A percentile compares a stretch with the other conserved stretches of the same genome.
These are phyloP conservation scores for Phyllopteryx taeniolatus DNA, from an alignment of 2,113 vertebrate species.

Conservation along the genomic window DNA sequence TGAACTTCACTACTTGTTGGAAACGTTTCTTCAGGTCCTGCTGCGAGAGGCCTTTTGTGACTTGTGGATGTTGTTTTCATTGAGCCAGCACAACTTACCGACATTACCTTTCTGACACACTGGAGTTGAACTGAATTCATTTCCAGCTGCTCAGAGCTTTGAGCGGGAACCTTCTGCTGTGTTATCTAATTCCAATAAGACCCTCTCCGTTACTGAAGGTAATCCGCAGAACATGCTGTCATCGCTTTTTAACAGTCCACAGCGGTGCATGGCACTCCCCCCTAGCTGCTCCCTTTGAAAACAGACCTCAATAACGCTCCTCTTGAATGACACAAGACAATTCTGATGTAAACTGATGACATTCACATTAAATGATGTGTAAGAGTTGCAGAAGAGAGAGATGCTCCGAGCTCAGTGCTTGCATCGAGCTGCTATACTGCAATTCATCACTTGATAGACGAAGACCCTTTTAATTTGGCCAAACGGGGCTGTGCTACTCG, in stretches of 20 bases:
- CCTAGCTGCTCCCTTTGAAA: background rate
- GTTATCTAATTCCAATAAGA: slow-evolving; percentile 6
- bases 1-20: background rate
- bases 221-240: slow-evolving; percentile 5
- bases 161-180: slow-evolving; percentile 2
- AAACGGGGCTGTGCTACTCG: slow-evolving; percentile 29
- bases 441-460: slow-evolving; percentile 63
- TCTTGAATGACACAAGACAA: slow-evolving; percentile 11
- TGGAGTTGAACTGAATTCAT: background rate
- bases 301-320: background rate
- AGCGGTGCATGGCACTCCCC: background rate
- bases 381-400: background rate
- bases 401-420: slow-evolving; percentile 30
- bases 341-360: slow-evolving; percentile 5
- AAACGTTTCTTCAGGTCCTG: background rate
- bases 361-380: slow-evolving; percentile 1
- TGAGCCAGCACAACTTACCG: background rate
- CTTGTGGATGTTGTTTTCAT: slow-evolving; percentile 1
- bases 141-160: background rate
- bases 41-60: background rate
- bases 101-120: background rate
- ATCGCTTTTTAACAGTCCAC: background rate
- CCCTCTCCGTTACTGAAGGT: background rate
- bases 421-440: slow-evolving; percentile 38
- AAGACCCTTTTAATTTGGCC: slow-evolving; percentile 49